Evolutionary conservation across 2,888 invertebrate species (phyloP).

Genomic region (Calephelis perditalis): DNA sequence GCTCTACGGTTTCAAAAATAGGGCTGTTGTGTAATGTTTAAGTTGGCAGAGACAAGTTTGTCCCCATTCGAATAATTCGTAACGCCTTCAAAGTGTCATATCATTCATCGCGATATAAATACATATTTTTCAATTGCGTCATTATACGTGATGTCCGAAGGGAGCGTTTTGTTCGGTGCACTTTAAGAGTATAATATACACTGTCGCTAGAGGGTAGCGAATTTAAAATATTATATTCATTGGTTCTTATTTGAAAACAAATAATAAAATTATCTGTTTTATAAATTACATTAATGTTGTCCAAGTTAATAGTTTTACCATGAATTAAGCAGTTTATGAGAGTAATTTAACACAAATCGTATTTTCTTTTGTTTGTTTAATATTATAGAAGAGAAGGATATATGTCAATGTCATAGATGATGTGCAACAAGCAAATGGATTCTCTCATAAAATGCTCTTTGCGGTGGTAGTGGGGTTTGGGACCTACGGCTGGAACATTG

Average conservation of each 20-base stretch:
- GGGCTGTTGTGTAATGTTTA: conserved; percentile 14
- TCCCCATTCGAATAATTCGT: conserved; percentile 51
- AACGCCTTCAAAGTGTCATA: conserved; percentile 77
- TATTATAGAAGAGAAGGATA: too few species aligned
- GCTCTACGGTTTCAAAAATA: conserved; percentile 32
- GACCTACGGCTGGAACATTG: too few species aligned
- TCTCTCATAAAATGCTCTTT: too few species aligned
- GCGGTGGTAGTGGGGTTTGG: too few species aligned
- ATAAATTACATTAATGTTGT: too few species aligned
- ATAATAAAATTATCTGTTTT: too few species aligned
- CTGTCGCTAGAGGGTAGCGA: conserved; percentile 27
- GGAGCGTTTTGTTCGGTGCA: conserved; percentile 45
- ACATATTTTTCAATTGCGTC: conserved; percentile 67
- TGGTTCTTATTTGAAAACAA: conserved; percentile 18
- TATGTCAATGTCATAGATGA: too few species aligned
- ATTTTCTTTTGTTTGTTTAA: too few species aligned
- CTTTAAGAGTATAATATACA: conserved; percentile 44
- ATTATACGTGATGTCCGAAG: conserved; percentile 50
- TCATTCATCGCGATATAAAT: conserved; percentile 71
- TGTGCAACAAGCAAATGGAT: too few species aligned
- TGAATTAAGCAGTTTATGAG: too few species aligned
- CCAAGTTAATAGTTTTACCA: too few species aligned
- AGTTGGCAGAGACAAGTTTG: conserved; percentile 28
- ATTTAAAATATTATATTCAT: conserved; percentile 23
- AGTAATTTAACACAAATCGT: too few species aligned